Conservation (phyloP, 2,797 vertebrate genomes). For the Leuciscus waleckii region DNA sequence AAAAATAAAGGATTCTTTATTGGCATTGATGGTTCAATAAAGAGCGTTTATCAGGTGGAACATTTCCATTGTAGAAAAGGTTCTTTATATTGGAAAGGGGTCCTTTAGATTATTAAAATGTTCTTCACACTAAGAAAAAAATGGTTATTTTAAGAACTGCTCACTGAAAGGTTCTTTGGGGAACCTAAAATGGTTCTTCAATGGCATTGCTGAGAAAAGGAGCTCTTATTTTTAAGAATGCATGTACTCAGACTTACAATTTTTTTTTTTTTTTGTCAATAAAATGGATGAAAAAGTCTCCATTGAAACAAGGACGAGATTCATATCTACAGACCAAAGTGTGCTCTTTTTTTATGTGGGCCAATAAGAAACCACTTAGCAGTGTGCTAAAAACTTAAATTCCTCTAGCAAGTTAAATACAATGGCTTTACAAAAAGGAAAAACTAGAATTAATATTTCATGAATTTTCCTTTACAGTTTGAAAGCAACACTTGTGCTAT, state of each 20-base stretch:
- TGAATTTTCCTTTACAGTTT: background rate
- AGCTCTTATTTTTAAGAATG: background rate
- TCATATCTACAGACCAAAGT: background rate
- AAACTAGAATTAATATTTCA: background rate
- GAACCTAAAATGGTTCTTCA: background rate
- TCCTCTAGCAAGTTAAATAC: background rate
- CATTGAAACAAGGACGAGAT: background rate
- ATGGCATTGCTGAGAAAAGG: background rate
- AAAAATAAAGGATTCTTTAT: background rate
- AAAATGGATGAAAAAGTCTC: background rate
- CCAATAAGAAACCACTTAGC: background rate
- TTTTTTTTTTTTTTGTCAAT: background rate
- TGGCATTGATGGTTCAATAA: background rate
- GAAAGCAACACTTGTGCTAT: background rate
- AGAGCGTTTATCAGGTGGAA: background rate
- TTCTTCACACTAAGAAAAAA: background rate
- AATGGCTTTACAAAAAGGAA: background rate
- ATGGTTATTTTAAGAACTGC: too few relatives aligned
- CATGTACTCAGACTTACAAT: background rate
- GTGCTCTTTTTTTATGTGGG: background rate
- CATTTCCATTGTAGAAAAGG: background rate
- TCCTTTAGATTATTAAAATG: background rate
- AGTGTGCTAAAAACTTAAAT: background rate
- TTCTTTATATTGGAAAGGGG: too few relatives aligned
- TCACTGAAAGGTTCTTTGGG: background rate